Conservation (phyloP, 2,888 invertebrate species). For the Orthosia incerta region DNA sequence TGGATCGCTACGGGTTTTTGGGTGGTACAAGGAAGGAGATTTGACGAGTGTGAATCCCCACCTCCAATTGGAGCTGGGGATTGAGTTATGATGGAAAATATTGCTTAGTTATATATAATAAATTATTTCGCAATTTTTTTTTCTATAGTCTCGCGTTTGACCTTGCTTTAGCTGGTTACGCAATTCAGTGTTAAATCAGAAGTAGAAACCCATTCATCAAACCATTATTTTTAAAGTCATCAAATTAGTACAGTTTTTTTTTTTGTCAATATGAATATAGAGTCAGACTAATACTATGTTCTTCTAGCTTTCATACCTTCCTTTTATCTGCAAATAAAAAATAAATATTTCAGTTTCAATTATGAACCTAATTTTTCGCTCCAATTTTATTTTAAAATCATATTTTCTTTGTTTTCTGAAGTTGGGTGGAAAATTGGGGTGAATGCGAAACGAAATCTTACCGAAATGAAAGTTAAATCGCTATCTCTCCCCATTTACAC, state of each 20-base stretch:
- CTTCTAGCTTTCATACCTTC: too few species aligned
- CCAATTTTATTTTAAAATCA: too few species aligned
- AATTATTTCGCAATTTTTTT: too few species aligned
- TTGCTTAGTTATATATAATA: too few species aligned
- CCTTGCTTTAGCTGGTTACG: too few species aligned
- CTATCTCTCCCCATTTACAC: slow-evolving; percentile 31
- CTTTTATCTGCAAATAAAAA: not conserved
- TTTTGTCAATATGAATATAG: not conserved
- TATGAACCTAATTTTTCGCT: too few species aligned
- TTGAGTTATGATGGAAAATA: too few species aligned
- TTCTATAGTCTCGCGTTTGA: too few species aligned
- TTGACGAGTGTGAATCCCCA: slow-evolving; percentile 39
- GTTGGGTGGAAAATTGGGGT: not conserved
- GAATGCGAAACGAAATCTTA: not conserved
- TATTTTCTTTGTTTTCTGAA: not conserved
- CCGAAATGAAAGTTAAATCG: slow-evolving; percentile 25
- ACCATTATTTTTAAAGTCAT: too few species aligned
- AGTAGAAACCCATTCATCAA: too few species aligned
- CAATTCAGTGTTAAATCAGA: too few species aligned
- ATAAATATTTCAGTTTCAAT: not conserved
- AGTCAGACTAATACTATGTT: not conserved
- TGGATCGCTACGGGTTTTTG: slow-evolving; percentile 77
- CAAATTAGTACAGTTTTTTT: too few species aligned
- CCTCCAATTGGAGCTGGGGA: not conserved
- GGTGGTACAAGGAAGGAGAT: slow-evolving; percentile 47